Base-by-base conservation (phyloP, 2,888 invertebrate genomes). In the Cryptosula pallasiana region DNA sequence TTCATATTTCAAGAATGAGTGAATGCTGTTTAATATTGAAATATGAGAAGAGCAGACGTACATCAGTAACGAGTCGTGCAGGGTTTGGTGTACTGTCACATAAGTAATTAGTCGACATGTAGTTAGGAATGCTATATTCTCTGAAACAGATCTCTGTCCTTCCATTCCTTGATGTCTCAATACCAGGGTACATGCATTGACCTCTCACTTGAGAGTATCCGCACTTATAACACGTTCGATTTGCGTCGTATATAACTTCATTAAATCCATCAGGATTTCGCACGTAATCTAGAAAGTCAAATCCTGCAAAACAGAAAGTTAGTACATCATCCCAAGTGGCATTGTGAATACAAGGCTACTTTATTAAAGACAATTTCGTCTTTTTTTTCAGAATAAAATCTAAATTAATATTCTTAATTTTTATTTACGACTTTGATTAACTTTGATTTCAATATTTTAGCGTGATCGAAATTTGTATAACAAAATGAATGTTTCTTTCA, bases 1-100 rank as follows among this genome's bases (percentile, higher is more conserved):
- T n/a, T n/a, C n/a, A n/a, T n/a, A n/a, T n/a, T n/a, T n/a, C n/a
- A n/a, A n/a, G n/a, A n/a, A n/a, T n/a, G n/a, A n/a, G n/a, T n/a
- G n/a, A n/a, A n/a, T n/a, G n/a, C n/a, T n/a, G n/a, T n/a, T n/a
- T n/a, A n/a, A n/a, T n/a, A n/a, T n/a, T n/a, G n/a, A n/a, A n/a
- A n/a, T n/a, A n/a, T n/a, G n/a, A n/a, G n/a, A n/a, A n/a, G n/a
- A n/a, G n/a, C n/a, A n/a, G n/a, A n/a, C 63, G 3, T 13, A 63
- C 63, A 20, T 63, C 34, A 13, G 13, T 32, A n/a, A 63, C 3
- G 27, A 63, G 29, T n/a, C 63, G 25, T 13, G 63, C 9, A 32
- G 63, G 63, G 63, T 63, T 63, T 13, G 63, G 63, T 5, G 63
- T 63, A 34, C 32, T 32, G n/a, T 63, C 63, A 63, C 63, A 63